phyloP scores from a whole-genome alignment of 2,797 vertebrate genomes.

The Thamnophis elegans region DNA sequence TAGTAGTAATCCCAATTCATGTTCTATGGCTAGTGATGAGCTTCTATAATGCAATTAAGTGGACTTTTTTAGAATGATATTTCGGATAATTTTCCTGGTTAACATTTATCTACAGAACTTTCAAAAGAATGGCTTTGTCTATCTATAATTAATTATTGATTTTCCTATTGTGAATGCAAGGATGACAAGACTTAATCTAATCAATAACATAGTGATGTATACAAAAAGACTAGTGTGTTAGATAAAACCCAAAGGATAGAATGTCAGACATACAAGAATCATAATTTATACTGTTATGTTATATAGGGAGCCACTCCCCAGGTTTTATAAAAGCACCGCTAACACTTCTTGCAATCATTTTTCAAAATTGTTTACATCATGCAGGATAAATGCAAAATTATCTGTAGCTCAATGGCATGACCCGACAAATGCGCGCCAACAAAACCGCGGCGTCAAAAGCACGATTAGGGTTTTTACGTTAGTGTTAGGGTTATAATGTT shows the following conservation, averaged over 20 bases:
- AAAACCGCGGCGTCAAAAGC: too few relatives aligned
- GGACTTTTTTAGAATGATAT: background rate
- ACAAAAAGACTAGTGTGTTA: slow-evolving; percentile 47
- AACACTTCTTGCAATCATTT: slow-evolving; percentile 53
- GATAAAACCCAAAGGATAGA: slow-evolving; percentile 59
- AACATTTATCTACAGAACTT: background rate
- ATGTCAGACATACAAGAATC: slow-evolving; percentile 20
- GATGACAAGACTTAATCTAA: slow-evolving; percentile 58
- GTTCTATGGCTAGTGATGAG: background rate
- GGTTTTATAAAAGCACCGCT: slow-evolving; percentile 24
- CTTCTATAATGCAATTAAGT: slow-evolving; percentile 29
- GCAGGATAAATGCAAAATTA: background rate
- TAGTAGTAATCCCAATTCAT: background rate
- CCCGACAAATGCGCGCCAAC: too few relatives aligned
- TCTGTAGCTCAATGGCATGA: background rate
- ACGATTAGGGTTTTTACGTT: too few relatives aligned
- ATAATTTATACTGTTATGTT: slow-evolving; percentile 52
- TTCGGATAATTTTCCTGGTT: background rate
- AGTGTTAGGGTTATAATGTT: too few relatives aligned
- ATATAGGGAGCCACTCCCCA: slow-evolving; percentile 21
- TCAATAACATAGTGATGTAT: slow-evolving; percentile 43
- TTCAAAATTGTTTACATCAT: slow-evolving; percentile 44
- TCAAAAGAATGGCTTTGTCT: slow-evolving; percentile 55
- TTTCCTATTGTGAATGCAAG: slow-evolving; percentile 56
- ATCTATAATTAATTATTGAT: slow-evolving; percentile 71